Evolutionary conservation across 92 coral and sea anemone genomes (phyloP).

Genomic region (Heliopora coerulea): DNA sequence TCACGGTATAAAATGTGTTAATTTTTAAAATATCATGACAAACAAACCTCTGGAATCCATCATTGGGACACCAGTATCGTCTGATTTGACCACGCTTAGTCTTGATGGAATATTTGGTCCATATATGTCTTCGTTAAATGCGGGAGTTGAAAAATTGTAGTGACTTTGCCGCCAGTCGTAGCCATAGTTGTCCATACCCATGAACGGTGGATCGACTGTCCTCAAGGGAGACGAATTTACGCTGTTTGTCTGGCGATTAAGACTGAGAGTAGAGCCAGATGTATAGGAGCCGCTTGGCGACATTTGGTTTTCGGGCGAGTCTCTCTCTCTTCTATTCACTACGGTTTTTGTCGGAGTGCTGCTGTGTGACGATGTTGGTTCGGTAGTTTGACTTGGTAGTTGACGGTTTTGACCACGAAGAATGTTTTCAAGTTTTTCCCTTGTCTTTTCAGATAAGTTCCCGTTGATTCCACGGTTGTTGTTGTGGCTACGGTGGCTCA

Average conservation of each 20-base stretch:
- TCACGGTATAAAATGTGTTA: too few relatives aligned
- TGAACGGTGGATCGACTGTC: slow-evolving; percentile 34
- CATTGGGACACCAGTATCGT: slow-evolving; percentile 35
- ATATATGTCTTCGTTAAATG: slow-evolving; percentile 25
- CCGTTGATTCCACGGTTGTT: slow-evolving; percentile 4
- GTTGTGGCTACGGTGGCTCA: slow-evolving; percentile 21
- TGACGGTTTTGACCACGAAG: neutral
- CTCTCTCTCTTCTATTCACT: slow-evolving; percentile 3
- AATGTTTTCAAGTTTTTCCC: slow-evolving; percentile 24
- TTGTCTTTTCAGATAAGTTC: slow-evolving; percentile 14
- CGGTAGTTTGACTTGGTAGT: slow-evolving; percentile 5
- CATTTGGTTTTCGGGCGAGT: slow-evolving; percentile 25
- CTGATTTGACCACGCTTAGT: slow-evolving; percentile 25
- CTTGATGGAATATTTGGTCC: slow-evolving; percentile 18
- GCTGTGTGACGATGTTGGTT: neutral
- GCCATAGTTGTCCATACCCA: slow-evolving; percentile 42
- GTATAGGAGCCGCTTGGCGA: slow-evolving; percentile 29
- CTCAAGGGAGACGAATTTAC: neutral
- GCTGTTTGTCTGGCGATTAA: slow-evolving; percentile 17
- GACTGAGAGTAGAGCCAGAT: slow-evolving; percentile 40
- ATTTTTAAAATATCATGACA: neutral
- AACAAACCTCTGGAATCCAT: slow-evolving; percentile 39
- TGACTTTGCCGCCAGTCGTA: slow-evolving; percentile 40
- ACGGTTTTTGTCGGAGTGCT: neutral
- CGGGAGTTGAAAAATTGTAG: slow-evolving; percentile 24